Percentiles rank a stretch among this genome's conserved stretches.
These are phyloP conservation scores for Bradysia coprophila DNA, from an alignment of 1,140 invertebrate species.

Conservation along the genomic window DNA sequence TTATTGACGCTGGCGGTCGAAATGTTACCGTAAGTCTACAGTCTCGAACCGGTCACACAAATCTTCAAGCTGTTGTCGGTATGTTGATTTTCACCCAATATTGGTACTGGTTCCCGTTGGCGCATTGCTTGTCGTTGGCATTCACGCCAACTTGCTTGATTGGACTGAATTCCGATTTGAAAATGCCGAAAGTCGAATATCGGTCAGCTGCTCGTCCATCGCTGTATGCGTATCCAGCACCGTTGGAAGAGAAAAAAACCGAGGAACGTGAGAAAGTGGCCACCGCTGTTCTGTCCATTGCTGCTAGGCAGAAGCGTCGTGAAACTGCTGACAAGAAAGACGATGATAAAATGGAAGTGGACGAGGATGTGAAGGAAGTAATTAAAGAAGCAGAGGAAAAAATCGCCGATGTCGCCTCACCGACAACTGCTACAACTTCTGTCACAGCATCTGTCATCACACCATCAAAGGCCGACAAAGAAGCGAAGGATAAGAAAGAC, in stretches of 20 bases:
- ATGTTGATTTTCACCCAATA: conserved; percentile 96
- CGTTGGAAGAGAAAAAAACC: conserved; percentile 94
- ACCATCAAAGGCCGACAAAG: conserved; percentile 28
- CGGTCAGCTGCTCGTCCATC: conserved; percentile 89
- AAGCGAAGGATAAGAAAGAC: conserved; percentile 26
- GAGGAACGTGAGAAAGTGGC: conserved; percentile 92
- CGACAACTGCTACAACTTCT: conserved; percentile 33
- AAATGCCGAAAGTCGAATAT: conserved; percentile 92
- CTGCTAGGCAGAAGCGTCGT: conserved; percentile 70
- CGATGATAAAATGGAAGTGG: conserved; percentile 58
- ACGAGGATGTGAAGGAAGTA: conserved; percentile 37
- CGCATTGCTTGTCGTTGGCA: conserved; percentile 87
- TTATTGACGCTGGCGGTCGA: conserved; percentile 64
- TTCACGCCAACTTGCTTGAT: conserved; percentile 95
- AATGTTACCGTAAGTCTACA: conserved; percentile 93
- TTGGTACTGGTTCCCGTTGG: conserved; percentile 99
- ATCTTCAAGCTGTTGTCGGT: conserved; percentile 95
- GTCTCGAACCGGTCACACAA: conserved; percentile 92
- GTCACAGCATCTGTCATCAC: conserved; percentile 30
- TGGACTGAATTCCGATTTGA: conserved; percentile 83
- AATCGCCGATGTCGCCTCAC: conserved; percentile 27
- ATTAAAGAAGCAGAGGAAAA: conserved; percentile 32
- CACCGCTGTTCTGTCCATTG: conserved; percentile 93
- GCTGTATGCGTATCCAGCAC: conserved; percentile 88
- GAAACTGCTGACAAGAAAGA: conserved; percentile 35